A percentile compares a stretch with the other conserved stretches of the same genome.
These are phyloP conservation scores for Agapetus fuscipes DNA, from an alignment of 2,888 invertebrate genomes.

Conservation along the genomic window DNA sequence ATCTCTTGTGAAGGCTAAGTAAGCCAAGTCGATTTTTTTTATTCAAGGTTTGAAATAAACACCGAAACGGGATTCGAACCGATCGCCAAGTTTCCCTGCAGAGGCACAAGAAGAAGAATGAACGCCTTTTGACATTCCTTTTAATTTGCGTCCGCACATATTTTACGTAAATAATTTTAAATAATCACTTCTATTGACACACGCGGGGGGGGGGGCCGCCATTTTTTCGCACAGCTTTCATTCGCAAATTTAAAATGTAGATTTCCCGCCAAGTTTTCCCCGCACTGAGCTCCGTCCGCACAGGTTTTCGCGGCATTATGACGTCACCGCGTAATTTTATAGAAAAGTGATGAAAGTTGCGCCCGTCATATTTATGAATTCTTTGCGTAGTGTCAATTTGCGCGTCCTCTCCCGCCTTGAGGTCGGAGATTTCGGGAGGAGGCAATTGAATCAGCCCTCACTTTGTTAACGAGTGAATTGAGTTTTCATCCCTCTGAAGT, in stretches of 20 bases:
- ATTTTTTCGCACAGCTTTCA: not conserved
- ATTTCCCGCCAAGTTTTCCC: conserved; percentile 5
- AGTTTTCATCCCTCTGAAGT: conserved; percentile 1
- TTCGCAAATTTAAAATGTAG: conserved; percentile 15
- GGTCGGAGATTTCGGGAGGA: conserved; percentile 3
- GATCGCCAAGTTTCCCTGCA: no score
- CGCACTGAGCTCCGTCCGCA: not conserved
- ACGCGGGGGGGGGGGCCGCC: no score
- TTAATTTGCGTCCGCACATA: no score
- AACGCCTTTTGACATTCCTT: no score
- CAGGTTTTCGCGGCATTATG: conserved; percentile 2
- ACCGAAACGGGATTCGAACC: no score
- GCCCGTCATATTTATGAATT: conserved; percentile 14
- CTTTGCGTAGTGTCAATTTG: conserved; percentile 14
- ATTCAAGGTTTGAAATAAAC: no score
- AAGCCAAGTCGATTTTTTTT: no score
- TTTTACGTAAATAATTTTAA: no score
- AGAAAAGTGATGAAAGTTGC: conserved; percentile 6
- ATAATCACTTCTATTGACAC: no score
- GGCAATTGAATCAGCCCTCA: conserved; percentile 2
- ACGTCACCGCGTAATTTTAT: conserved; percentile 9
- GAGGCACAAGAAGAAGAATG: no score
- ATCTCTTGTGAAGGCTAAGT: no score
- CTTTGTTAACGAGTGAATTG: conserved; percentile 8
- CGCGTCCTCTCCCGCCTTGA: conserved; percentile 8